phyloP scores from a whole-genome alignment of 2,113 vertebrate genomes.

The Neopipo cinnamomea region DNA sequence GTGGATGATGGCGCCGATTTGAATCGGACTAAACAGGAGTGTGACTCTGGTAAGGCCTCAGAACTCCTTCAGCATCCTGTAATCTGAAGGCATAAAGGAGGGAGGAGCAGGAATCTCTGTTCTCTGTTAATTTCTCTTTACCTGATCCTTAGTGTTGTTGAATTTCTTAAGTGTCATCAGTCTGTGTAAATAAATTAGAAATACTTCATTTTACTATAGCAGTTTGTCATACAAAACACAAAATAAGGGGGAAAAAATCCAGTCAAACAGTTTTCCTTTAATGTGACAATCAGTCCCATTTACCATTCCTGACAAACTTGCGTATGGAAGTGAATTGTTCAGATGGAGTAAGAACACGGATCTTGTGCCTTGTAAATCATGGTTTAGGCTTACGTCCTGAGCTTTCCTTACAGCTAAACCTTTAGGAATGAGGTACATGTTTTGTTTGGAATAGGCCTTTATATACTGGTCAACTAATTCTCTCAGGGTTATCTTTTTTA shows the following conservation, averaged over 20 bases:
- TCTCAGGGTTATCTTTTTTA: not conserved
- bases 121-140: not conserved
- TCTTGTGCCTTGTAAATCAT: not conserved
- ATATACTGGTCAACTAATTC: not conserved
- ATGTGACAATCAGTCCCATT: not conserved
- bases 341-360: not conserved
- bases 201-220: not conserved
- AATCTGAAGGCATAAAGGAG: not conserved
- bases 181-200: not conserved
- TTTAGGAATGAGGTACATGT: not conserved
- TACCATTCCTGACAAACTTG: not conserved
- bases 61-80: not conserved
- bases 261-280: not conserved
- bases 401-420: not conserved
- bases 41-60: conserved; percentile 87
- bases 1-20: conserved; percentile 89
- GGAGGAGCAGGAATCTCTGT: not conserved
- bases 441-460: not conserved
- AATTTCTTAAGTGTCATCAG: not conserved
- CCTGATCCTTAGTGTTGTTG: not conserved
- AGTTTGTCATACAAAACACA: not conserved
- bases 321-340: not conserved
- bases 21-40: conserved; percentile 91
- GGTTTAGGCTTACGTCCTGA: not conserved
- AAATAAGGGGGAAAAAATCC: not conserved